Evolutionary conservation across 2,888 invertebrate species (phyloP).

Genomic region (Lamellibrachia columna): DNA sequence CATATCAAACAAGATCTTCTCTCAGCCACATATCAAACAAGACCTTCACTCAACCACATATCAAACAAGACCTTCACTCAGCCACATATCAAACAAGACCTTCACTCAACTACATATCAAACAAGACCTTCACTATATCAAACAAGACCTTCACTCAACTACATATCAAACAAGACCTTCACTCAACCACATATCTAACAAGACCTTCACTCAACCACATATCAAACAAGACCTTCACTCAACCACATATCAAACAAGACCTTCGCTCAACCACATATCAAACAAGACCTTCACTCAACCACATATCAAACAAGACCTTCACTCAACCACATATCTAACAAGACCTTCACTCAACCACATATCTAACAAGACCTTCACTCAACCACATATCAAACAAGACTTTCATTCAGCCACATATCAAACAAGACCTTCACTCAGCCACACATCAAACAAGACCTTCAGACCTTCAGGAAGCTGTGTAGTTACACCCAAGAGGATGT

Average conservation of each 20-base stretch:
- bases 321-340: not conserved
- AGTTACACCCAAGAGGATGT: not conserved
- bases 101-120: not conserved
- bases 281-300: not conserved
- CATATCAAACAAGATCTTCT: not conserved
- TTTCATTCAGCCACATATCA: not conserved
- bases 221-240: not conserved
- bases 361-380: not conserved
- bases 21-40: not conserved
- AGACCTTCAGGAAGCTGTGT: not conserved
- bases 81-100: not conserved
- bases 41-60: not conserved
- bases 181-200: not conserved
- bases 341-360: not conserved
- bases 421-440: not conserved
- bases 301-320: not conserved
- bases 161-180: not conserved
- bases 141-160: not conserved
- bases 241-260: not conserved
- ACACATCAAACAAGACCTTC: not conserved
- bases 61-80: not conserved
- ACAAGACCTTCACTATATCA: not conserved
- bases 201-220: not conserved
- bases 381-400: not conserved
- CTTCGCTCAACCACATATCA: not conserved